A percentile compares a stretch with the other conserved stretches of the same genome.
These are phyloP conservation scores for Xiphophorus birchmanni DNA, from an alignment of 2,797 vertebrate species.

Conservation along the genomic window DNA sequence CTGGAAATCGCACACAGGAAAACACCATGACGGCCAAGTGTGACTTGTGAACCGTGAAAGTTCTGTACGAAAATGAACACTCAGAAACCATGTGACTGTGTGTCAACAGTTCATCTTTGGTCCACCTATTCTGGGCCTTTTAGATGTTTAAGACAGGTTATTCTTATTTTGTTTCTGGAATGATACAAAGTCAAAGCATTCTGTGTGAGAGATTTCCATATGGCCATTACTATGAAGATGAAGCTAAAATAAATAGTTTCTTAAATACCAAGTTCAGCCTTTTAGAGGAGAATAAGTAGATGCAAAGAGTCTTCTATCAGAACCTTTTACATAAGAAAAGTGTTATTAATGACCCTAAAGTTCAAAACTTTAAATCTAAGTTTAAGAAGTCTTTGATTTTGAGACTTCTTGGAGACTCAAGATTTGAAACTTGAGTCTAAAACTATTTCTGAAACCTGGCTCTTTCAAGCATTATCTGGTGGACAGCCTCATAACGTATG, in stretches of 20 bases:
- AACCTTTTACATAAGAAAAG: background rate
- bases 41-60: too few species aligned
- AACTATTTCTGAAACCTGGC: background rate
- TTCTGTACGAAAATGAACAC: too few species aligned
- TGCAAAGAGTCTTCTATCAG: background rate
- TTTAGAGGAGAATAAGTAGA: background rate
- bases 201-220: background rate
- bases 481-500: too few species aligned
- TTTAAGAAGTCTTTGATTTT: background rate
- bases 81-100: too few species aligned
- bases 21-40: too few species aligned
- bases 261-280: background rate
- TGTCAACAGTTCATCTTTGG: too few species aligned
- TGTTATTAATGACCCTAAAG: background rate
- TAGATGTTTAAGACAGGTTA: background rate
- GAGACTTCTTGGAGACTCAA: background rate
- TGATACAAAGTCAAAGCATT: background rate
- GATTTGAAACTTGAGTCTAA: background rate
- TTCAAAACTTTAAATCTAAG: background rate
- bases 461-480: background rate
- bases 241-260: background rate
- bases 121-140: too few species aligned
- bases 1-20: too few species aligned
- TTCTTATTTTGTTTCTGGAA: background rate
- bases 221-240: background rate